Evolutionary conservation across 1,140 invertebrate genomes (phyloP), one percentile per base, ranked within the genome.

Genomic region (Popillia japonica): DNA sequence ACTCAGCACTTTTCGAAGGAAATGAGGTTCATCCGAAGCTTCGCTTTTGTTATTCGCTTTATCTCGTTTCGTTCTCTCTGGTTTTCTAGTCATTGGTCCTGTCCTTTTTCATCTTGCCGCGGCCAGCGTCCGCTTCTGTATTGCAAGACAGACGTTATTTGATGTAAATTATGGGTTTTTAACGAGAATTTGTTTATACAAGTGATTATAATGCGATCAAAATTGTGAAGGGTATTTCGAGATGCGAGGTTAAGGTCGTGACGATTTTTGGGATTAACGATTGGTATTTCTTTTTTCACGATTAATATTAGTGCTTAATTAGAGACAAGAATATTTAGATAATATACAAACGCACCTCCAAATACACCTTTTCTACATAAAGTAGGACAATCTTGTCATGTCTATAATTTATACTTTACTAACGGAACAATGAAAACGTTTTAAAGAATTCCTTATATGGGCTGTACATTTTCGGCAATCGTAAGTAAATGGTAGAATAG

Each of bases 181-280:
- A 75, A 75, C 74, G 74, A 75, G 40, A 75, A 48, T 75, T 75
- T 75, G 44, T 48, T 75, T 75, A 75, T 55, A 48, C 40, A 75
- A 64, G 61, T 20, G 61, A 27, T 64, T 64, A 64, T 64, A 64
- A 64, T 64, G n/a, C 61, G 17, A 64, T 64, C 61, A 27, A 64
- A 64, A 64, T 64, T 64, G 0, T 22, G 20, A 22, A 27, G 20
- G 61, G 1, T 22, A 48, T 64, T n/a, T 64, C 23, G 61, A 22
- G 61, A 20, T 64, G 2, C 17, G 23, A 17, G 61, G 3, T 0
- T 3, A 22, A 64, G 61, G 17, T 64, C 61, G 22, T 27, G 10
- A 20, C 22, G 61, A 7, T 48, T 48, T n/a, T 48, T 48, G 44
- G 44, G 17, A 6, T 48, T 48, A n/a, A n/a, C 17, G 44, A 11